These are phyloP conservation scores for Dryadula phaetusa DNA, from an alignment of 2,888 invertebrate species.

Conservation along the genomic window DNA sequence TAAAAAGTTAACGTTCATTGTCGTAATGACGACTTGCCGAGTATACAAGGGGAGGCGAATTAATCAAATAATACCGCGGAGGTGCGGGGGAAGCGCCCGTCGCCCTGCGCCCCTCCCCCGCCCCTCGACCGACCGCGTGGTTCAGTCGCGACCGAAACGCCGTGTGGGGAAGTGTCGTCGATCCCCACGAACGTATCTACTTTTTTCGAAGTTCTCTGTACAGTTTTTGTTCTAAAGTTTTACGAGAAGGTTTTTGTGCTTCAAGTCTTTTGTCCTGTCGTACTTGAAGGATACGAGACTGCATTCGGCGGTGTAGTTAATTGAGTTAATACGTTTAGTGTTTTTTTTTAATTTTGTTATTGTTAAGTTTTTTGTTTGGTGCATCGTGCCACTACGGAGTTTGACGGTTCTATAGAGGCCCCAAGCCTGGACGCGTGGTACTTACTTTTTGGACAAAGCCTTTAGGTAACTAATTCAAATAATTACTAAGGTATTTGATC, in stretches of 20 bases:
- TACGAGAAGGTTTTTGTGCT: constrained; percentile 76
- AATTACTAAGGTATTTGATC: constrained; percentile 42
- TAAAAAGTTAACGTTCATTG: constrained; percentile 82
- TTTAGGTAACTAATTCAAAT: constrained; percentile 76
- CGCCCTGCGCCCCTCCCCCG: constrained; percentile 52
- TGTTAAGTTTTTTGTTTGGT: constrained; percentile 84
- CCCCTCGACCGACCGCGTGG: constrained; percentile 74
- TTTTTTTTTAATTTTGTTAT: constrained; percentile 73
- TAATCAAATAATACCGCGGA: constrained; percentile 84
- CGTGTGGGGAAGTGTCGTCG: constrained; percentile 77
- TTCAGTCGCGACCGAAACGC: constrained; percentile 81
- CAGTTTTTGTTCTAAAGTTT: constrained; percentile 82
- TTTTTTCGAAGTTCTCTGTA: constrained; percentile 82
- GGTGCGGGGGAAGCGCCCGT: constrained; percentile 61
- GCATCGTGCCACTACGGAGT: constrained; percentile 81
- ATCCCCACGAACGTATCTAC: constrained; percentile 74
- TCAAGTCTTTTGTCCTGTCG: constrained; percentile 66
- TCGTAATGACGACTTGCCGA: constrained; percentile 79
- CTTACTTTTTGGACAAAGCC: constrained; percentile 77
- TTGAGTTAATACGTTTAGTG: constrained; percentile 78
- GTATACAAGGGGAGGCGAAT: constrained; percentile 84
- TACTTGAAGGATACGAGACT: constrained; percentile 71
- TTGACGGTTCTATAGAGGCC: constrained; percentile 75
- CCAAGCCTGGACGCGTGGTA: constrained; percentile 74
- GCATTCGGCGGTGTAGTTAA: constrained; percentile 72